Percentiles rank a stretch among this genome's conserved stretches.
These are phyloP conservation scores for Danio albolineatus DNA, from an alignment of 2,797 vertebrate species.

Conservation along the genomic window DNA sequence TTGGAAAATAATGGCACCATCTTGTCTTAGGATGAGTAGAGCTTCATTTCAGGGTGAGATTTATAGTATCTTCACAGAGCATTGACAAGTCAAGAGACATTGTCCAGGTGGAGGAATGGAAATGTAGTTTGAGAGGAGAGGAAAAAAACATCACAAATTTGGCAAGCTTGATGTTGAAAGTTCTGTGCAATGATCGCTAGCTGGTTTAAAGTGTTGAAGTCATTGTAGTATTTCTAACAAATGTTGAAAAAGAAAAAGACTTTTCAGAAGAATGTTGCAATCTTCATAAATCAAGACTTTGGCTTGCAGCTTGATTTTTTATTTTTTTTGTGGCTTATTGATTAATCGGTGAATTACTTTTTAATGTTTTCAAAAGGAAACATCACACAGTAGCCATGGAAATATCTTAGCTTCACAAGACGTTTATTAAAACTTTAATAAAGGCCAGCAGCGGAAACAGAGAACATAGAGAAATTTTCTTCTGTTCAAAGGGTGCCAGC, in stretches of 20 bases:
- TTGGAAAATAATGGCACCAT: constrained; percentile 75
- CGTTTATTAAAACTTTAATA: neutral
- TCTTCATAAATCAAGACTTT: constrained; percentile 30
- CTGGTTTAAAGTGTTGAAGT: neutral
- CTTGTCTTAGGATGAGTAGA: constrained; percentile 70
- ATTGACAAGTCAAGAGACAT: constrained; percentile 61
- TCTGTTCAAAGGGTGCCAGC: constrained; percentile 18
- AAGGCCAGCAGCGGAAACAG: neutral
- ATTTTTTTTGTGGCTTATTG: neutral
- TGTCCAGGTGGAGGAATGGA: constrained; percentile 49
- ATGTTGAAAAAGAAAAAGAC: neutral
- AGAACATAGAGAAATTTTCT: neutral
- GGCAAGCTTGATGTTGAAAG: neutral
- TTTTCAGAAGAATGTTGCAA: neutral
- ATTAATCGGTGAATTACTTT: constrained; percentile 19
- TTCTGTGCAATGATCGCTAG: neutral
- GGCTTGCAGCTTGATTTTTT: neutral
- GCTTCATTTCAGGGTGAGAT: constrained; percentile 66
- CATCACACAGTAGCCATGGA: neutral
- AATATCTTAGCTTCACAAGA: constrained; percentile 12
- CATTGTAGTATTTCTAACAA: neutral
- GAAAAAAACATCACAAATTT: neutral
- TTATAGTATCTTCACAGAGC: constrained; percentile 60
- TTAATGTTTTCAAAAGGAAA: constrained; percentile 32
- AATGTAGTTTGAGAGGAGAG: neutral